Base-by-base conservation (phyloP, 2,113 vertebrate genomes). In the Paramisgurnus dabryanus region DNA sequence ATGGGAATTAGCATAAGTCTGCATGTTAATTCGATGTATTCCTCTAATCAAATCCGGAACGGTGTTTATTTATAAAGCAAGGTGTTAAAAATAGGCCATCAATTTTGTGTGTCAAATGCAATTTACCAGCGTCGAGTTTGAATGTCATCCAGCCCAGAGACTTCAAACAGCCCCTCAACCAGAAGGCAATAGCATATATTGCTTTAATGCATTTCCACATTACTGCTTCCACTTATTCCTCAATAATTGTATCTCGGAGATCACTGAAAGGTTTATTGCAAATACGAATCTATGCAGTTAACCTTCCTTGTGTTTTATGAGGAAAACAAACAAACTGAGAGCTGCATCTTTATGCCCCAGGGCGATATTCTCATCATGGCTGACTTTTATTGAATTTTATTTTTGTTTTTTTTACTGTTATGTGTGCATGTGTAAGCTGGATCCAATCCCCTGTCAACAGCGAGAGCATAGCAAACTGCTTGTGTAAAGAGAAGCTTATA, bases 21-120 rank as follows among this genome's bases (percentile, higher is more conserved):
- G 60, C 18, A 67, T 76, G 71, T 50, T 82, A 79, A 82, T 85
- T 82, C 57, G 75, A 82, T 82, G 18, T 82, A 79, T 58, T 76
- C 75, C 60, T 82, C 80, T 85, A 85, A 82, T 85, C 71, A 85
- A 79, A 82, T 79, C 69, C 67, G 60, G 53, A 67, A 76, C 22
- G 68, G 67, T 82, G 84, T 80, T 80, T 85, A 81, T 83, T 80
- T 81, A 81, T 74, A 79, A 79, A 81, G 76, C 70, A 60, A 75
- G 80, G 70, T 85, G 76, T 68, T 78, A 82, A 82, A 79, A 85
- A 61, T 80, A 83, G 71, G 63, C 76, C 70, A 71, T 79, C 76
- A 76, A 82, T 83, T 86, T 63, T 67, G 70, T 67, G 45, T 79
- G 74, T 86, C 81, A 71, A 64, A 69, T 76, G 12, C 79, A 82